These are phyloP conservation scores for Drosophila funebris DNA, from an alignment of 1,140 invertebrate species.

Conservation along the genomic window DNA sequence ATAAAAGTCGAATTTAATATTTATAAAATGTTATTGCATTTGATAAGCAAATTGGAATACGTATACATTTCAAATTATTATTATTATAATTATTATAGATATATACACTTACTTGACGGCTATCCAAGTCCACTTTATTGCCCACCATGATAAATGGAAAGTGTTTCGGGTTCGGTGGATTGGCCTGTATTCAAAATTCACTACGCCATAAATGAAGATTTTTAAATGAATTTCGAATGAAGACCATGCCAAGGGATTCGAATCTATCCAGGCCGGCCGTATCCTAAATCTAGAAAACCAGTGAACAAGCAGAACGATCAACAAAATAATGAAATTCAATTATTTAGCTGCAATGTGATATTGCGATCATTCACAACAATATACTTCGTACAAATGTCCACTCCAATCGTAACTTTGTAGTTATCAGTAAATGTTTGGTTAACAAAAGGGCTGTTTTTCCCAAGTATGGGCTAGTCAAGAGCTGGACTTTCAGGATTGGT, in stretches of 20 bases:
- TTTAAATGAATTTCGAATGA: constrained; percentile 99
- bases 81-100: too few species aligned
- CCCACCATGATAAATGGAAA: constrained; percentile 99
- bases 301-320: too few species aligned
- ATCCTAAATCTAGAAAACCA: constrained; percentile 95
- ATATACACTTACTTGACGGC: constrained; percentile 93
- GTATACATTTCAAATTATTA: too few species aligned
- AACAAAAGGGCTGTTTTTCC: too few species aligned
- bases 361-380: constrained; percentile 99
- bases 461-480: too few species aligned
- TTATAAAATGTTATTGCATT: too few species aligned
- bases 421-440: constrained; percentile 99
- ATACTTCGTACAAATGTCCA: constrained; percentile 99
- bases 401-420: constrained; percentile 99
- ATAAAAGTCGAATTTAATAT: too few species aligned
- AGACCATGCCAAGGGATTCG: constrained; percentile 99
- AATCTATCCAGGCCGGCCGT: constrained; percentile 99
- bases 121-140: constrained; percentile 99
- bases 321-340: too few species aligned
- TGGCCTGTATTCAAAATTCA: constrained; percentile 99
- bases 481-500: too few species aligned
- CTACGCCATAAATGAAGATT: constrained; percentile 99
- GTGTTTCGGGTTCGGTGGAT: constrained; percentile 98
- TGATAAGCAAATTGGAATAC: too few species aligned
- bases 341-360: constrained; percentile 95